phyloP scores from a whole-genome alignment of 2,113 vertebrate species.

The Phyllostomus hastatus region DNA sequence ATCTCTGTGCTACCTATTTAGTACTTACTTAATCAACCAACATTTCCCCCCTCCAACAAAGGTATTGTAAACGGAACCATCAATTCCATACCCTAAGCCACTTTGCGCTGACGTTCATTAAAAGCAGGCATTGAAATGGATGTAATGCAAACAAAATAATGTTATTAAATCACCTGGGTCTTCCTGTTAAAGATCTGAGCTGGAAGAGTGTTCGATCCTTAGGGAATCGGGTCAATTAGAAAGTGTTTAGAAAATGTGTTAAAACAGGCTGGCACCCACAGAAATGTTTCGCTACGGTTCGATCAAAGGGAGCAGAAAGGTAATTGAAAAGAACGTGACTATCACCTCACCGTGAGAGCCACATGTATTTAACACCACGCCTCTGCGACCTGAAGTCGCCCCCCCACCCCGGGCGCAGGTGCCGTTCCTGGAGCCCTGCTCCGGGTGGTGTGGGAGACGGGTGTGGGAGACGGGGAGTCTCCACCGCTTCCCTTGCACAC shows the following conservation, averaged over 20 bases:
- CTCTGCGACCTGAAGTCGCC: neutral
- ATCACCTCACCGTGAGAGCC: neutral
- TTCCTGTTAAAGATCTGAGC: no score
- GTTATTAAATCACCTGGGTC: neutral
- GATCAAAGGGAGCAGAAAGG: neutral
- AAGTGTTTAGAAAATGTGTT: neutral
- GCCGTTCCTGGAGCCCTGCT: fast-evolving
- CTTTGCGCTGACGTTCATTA: no score
- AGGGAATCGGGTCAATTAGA: neutral
- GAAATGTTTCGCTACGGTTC: neutral
- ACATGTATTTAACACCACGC: fast-evolving
- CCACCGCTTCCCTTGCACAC: fast-evolving
- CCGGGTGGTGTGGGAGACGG: neutral
- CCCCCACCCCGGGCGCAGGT: neutral
- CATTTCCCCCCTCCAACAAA: neutral
- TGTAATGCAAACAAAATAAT: neutral
- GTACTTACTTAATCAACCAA: neutral
- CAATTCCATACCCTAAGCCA: neutral
- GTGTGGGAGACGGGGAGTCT: neutral
- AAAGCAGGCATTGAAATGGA: neutral
- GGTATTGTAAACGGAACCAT: neutral
- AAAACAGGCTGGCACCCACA: no score
- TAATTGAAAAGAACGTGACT: neutral
- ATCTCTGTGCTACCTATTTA: no score
- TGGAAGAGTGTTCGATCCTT: neutral